Percentiles rank a stretch among this genome's conserved stretches.
Conservation (phyloP, 1,140 invertebrate species). For the Tetragonula clypearis region DNA sequence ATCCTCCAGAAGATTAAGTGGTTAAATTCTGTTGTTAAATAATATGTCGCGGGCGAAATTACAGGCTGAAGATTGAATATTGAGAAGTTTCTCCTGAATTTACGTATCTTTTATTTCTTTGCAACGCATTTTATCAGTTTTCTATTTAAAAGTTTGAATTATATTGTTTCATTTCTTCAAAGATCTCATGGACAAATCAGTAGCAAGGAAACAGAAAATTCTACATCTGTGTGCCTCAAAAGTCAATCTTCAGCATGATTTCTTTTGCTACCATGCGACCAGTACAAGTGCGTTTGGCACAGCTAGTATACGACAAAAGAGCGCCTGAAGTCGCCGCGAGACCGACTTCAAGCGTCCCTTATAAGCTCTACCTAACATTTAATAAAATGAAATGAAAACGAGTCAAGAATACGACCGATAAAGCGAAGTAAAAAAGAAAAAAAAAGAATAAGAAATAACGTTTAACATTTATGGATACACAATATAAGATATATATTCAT, state of each 20-base stretch:
- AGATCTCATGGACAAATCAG: no score
- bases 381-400: slow-evolving; percentile 74
- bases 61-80: slow-evolving; percentile 69
- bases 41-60: slow-evolving; percentile 75
- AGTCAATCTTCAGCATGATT: slow-evolving; percentile 70
- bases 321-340: slow-evolving; percentile 70
- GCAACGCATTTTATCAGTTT: no score
- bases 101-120: neutral
- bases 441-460: slow-evolving; percentile 59
- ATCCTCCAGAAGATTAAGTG: slow-evolving; percentile 75
- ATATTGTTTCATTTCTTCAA: neutral
- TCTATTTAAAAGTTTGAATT: neutral
- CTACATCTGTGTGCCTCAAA: neutral
- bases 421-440: slow-evolving; percentile 45
- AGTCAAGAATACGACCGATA: slow-evolving; percentile 59
- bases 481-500: slow-evolving; percentile 63
- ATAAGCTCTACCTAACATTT: slow-evolving; percentile 79
- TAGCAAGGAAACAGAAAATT: neutral
- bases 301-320: slow-evolving; percentile 82
- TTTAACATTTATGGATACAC: slow-evolving; percentile 69
- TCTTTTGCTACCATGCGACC: slow-evolving; percentile 74
- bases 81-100: slow-evolving; percentile 1
- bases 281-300: slow-evolving; percentile 82
- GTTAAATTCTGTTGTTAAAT: slow-evolving; percentile 80
- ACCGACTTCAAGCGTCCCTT: slow-evolving; percentile 70